Percentiles rank a stretch among this genome's conserved stretches.
These are phyloP conservation scores for Mystacides longicornis DNA, from an alignment of 2,888 invertebrate genomes.

Conservation along the genomic window DNA sequence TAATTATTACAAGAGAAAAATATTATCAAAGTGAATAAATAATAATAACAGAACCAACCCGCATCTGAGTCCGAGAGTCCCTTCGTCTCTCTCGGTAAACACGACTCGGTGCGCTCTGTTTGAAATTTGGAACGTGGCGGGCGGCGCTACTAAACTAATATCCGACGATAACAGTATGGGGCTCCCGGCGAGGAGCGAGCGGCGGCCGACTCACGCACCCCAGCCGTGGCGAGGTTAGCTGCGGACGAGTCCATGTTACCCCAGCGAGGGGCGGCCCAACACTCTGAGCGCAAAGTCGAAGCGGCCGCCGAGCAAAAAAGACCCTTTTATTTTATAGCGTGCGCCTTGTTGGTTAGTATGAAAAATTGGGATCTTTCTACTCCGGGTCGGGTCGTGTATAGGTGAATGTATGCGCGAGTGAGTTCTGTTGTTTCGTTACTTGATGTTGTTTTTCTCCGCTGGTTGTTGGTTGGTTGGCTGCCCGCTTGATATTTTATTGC, in stretches of 20 bases:
- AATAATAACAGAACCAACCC: too few relatives aligned
- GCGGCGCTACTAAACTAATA: not conserved
- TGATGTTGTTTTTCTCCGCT: constrained; percentile 7
- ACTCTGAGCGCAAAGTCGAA: not conserved
- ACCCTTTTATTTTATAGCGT: not conserved
- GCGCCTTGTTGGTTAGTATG: not conserved
- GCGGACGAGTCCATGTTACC: constrained; percentile 31
- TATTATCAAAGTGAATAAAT: too few relatives aligned
- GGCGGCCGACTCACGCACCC: constrained; percentile 36
- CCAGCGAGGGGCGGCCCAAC: constrained; percentile 28
- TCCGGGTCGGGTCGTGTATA: not conserved
- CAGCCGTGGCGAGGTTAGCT: constrained; percentile 38
- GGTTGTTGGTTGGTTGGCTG: too few relatives aligned
- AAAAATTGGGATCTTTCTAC: not conserved
- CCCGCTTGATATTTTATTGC: constrained; percentile 17
- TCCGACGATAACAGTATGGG: constrained; percentile 11
- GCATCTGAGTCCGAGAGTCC: too few relatives aligned
- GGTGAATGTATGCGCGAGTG: constrained; percentile 6
- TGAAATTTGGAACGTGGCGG: constrained; percentile 8
- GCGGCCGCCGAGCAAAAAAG: not conserved
- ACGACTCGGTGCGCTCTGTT: constrained; percentile 4
- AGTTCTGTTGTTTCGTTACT: constrained; percentile 6
- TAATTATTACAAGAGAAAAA: too few relatives aligned
- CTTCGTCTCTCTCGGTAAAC: not conserved
- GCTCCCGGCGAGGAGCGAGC: constrained; percentile 24